phyloP scores from a whole-genome alignment of 2,113 vertebrate species.

The Varanus salvator region DNA sequence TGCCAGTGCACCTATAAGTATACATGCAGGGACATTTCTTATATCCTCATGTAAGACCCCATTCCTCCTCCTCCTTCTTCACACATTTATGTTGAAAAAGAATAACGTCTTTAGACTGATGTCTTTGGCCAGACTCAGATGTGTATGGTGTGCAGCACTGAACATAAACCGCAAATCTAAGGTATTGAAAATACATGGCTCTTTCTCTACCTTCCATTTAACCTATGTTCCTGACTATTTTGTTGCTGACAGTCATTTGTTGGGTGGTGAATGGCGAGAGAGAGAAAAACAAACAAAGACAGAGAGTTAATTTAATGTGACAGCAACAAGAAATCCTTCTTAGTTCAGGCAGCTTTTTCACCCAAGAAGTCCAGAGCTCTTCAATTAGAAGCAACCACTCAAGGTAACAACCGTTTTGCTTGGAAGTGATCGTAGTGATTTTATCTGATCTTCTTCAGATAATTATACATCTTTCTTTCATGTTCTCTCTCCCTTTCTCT shows the following conservation, averaged over 20 bases:
- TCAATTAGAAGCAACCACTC: background rate
- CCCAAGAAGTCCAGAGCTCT: background rate
- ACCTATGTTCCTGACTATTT: background rate
- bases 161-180: background rate
- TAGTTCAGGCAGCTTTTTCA: conserved; percentile 11
- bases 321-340: conserved; percentile 12
- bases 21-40: too few species aligned
- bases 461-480: background rate
- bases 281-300: too few species aligned
- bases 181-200: background rate
- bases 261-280: background rate
- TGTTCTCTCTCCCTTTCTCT: background rate
- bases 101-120: background rate
- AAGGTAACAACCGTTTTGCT: background rate
- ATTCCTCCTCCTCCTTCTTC: too few species aligned
- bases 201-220: too few species aligned
- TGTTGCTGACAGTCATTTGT: background rate
- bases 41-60: too few species aligned
- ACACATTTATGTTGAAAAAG: too few species aligned
- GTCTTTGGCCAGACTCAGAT: background rate
- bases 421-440: background rate
- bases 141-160: background rate
- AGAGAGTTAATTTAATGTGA: conserved; percentile 25
- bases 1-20: too few species aligned
- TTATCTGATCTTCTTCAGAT: background rate